Evolutionary conservation across 30 jellyfish, hydroid and myxozoan species (phyloP), one percentile per base, ranked within the genome.

Genomic region (Hydractinia symbiolongicarpus): DNA sequence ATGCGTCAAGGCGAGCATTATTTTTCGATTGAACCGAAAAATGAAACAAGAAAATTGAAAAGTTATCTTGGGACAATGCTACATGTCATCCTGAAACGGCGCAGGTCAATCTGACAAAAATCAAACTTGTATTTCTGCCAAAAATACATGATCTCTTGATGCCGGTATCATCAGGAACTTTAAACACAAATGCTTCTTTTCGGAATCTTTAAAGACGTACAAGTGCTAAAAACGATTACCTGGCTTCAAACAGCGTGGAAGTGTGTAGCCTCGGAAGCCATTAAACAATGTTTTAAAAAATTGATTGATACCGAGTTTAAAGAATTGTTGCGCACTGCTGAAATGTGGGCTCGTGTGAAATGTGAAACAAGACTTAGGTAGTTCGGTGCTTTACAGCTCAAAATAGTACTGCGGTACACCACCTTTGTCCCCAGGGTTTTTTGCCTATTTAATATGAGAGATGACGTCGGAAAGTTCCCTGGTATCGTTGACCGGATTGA

Each of bases 41-140:
- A n/a, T n/a, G 69, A 58, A 58, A 3, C 69, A 11, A 13, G 15
- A 58, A 58, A 58, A 58, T 11, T 3, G 3, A 58, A 58, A 58
- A 58, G 69, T 58, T 58, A 3, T 58, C 69, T 58, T 58, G 69
- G 19, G 69, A 16, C 69, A 58, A 58, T 58, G 15, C 69, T 58
- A 58, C 69, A 58, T 58, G 69, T 58, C 69, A 58, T 58, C 3
- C 69, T 58, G 69, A 58, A 58, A 58, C 69, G 1, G 69, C 69
- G 3, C 15, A 58, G 69, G 69, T 3, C 69, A 58, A 16, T 16
- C 69, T 16, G 69, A 58, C 69, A 58, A 58, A 58, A 1, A 13
- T 58, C 19, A 11, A 11, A 58, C 15, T 11, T 16, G 15, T 58
- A 16, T 58, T 58, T 58, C 69, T 58, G 69, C 69, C 17, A 11